phyloP scores from a whole-genome alignment of 2,888 invertebrate species.

The Cartodere bifasciata region DNA sequence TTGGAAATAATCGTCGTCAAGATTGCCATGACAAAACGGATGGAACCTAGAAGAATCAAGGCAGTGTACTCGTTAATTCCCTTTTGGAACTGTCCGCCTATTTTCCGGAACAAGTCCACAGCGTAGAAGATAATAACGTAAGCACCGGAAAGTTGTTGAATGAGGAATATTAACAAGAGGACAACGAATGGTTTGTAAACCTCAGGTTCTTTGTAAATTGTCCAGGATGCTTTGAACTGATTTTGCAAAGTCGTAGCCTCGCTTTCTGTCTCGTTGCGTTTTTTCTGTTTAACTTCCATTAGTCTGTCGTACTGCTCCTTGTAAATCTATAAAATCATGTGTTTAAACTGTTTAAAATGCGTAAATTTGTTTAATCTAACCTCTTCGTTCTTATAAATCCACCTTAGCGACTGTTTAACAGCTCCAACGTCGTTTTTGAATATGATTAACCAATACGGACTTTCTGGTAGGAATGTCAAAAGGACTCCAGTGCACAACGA shows the following conservation, averaged over 20 bases:
- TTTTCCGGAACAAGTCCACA: conserved; percentile 37
- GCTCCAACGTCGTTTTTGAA: conserved; percentile 30
- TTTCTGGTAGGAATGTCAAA: conserved; percentile 40
- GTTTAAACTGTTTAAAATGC: no score
- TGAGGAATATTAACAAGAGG: conserved; percentile 35
- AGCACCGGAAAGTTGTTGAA: conserved; percentile 44
- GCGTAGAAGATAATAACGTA: conserved; percentile 48
- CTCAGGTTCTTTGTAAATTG: conserved; percentile 26
- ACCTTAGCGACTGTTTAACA: conserved; percentile 33
- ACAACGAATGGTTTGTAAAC: conserved; percentile 41
- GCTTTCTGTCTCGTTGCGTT: conserved; percentile 3
- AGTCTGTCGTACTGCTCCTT: conserved; percentile 19
- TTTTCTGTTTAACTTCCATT: conserved; percentile 16
- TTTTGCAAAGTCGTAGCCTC: neutral
- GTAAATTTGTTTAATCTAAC: conserved; percentile 22
- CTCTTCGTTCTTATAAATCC: conserved; percentile 34
- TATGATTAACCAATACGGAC: conserved; percentile 43
- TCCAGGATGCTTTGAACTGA: conserved; percentile 11
- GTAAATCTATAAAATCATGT: conserved; percentile 18
- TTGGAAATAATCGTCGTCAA: conserved; percentile 38
- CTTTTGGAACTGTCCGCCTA: conserved; percentile 34
- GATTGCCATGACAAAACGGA: conserved; percentile 41
- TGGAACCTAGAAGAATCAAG: conserved; percentile 37
- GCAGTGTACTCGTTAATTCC: conserved; percentile 38
- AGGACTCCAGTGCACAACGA: conserved; percentile 28